Conservation (phyloP, 92 coral and sea anemone species). For the Palythoa grandiflora region DNA sequence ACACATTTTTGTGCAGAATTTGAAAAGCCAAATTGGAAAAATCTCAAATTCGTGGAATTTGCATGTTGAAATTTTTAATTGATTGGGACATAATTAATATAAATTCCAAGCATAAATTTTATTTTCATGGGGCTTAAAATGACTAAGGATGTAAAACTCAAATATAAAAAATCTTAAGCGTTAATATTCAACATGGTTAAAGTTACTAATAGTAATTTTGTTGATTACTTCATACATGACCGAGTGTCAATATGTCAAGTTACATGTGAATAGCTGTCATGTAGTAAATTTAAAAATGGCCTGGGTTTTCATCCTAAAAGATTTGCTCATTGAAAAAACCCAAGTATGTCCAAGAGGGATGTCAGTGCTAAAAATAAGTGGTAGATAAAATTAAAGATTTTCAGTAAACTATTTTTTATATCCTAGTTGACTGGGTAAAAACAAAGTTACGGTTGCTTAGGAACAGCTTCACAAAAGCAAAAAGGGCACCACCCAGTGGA, state of each 20-base stretch:
- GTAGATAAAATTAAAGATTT: conserved; percentile 1
- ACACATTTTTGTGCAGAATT: neutral
- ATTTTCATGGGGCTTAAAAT: conserved; percentile 5
- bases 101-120: neutral
- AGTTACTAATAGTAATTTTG: neutral
- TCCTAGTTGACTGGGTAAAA: conserved; percentile 10
- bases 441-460: conserved; percentile 3
- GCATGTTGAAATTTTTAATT: neutral
- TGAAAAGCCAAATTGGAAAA: neutral
- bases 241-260: neutral
- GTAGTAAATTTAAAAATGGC: neutral
- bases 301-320: neutral
- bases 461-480: conserved; percentile 33
- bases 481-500: conserved; percentile 45
- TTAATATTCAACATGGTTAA: neutral
- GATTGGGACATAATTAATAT: neutral
- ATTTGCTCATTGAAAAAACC: neutral
- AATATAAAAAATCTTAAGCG: conserved; percentile 4
- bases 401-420: neutral
- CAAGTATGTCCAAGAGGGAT: neutral
- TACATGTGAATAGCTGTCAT: neutral
- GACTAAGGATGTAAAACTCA: neutral
- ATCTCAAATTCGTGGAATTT: conserved; percentile 4
- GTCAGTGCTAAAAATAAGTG: conserved; percentile 4
- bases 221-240: neutral